Evolutionary conservation across 2,888 invertebrate species (phyloP).

Genomic region (Polylopha cassiicola): DNA sequence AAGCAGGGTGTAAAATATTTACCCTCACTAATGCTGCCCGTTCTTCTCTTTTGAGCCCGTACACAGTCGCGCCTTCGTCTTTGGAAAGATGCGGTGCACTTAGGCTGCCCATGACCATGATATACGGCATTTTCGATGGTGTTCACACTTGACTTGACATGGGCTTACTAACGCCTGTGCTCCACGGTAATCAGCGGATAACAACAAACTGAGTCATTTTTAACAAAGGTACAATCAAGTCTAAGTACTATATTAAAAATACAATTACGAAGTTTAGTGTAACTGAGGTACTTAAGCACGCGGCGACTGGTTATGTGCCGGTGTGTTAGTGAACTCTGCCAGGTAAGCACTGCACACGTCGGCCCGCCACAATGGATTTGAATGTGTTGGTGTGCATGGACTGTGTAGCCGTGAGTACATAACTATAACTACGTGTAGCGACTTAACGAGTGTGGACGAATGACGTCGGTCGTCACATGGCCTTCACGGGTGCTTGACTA

Average conservation of each 20-base stretch:
- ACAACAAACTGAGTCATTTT: slow-evolving; percentile 41
- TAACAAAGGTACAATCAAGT: slow-evolving; percentile 28
- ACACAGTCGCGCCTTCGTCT: slow-evolving; percentile 68
- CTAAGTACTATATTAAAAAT: slow-evolving; percentile 13
- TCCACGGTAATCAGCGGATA: slow-evolving; percentile 38
- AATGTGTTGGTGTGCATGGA: slow-evolving; percentile 27
- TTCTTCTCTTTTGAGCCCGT: slow-evolving; percentile 70
- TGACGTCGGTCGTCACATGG: slow-evolving; percentile 54
- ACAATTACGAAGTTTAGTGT: slow-evolving; percentile 10
- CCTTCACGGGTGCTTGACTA: slow-evolving; percentile 63
- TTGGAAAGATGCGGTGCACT: slow-evolving; percentile 64
- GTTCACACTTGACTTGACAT: slow-evolving; percentile 16
- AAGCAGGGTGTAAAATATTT: slow-evolving; percentile 24
- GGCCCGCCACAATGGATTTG: slow-evolving; percentile 19
- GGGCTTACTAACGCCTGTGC: slow-evolving; percentile 12
- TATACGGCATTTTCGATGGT: slow-evolving; percentile 62
- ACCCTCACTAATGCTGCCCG: slow-evolving; percentile 44
- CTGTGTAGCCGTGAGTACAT: slow-evolving; percentile 36
- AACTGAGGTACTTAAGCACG: slow-evolving; percentile 36
- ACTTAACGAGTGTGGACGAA: no score
- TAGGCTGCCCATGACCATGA: slow-evolving; percentile 71
- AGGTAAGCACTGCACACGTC: slow-evolving; percentile 39
- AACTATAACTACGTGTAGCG: slow-evolving; percentile 34
- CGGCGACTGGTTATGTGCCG: slow-evolving; percentile 48
- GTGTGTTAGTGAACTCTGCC: slow-evolving; percentile 60